Evolutionary conservation across 2,113 vertebrate genomes (phyloP).

Genomic region (Boleophthalmus pectinirostris): DNA sequence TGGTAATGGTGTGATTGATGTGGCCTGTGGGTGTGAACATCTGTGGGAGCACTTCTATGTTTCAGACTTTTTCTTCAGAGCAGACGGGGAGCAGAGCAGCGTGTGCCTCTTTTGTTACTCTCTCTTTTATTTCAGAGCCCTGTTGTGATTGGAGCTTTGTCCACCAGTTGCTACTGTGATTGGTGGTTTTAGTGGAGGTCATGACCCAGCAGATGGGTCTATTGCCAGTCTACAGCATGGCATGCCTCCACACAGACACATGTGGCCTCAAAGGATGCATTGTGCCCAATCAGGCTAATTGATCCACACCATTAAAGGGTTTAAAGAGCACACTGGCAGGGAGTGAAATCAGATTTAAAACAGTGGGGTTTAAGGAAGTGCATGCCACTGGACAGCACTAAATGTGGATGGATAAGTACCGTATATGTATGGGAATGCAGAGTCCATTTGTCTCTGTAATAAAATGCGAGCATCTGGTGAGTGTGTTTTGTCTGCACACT

Average conservation of each 20-base stretch:
- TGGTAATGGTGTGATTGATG: slow-evolving; percentile 31
- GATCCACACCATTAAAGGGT: background rate
- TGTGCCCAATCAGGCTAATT: background rate
- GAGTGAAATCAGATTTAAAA: slow-evolving; percentile 1
- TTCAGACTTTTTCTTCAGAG: slow-evolving; percentile 10
- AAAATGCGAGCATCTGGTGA: slow-evolving; percentile 58
- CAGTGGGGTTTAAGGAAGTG: background rate
- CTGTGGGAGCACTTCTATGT: slow-evolving; percentile 38
- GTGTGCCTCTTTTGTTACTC: slow-evolving; percentile 69
- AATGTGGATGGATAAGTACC: background rate
- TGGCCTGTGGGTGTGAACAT: slow-evolving; percentile 27
- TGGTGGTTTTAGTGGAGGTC: slow-evolving; percentile 58
- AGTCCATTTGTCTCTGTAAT: slow-evolving; percentile 44
- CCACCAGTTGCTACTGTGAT: slow-evolving; percentile 44
- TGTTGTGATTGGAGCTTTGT: slow-evolving; percentile 65
- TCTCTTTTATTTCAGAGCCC: slow-evolving; percentile 35
- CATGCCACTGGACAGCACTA: background rate
- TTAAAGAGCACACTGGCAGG: background rate
- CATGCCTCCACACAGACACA: slow-evolving; percentile 47
- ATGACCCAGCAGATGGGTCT: slow-evolving; percentile 75
- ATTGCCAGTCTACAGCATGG: slow-evolving; percentile 31
- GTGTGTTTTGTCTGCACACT: slow-evolving; percentile 43
- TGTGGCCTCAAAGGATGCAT: slow-evolving; percentile 22
- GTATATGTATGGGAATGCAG: slow-evolving; percentile 62
- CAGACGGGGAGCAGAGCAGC: slow-evolving; percentile 46